phyloP scores from a whole-genome alignment of 1,140 invertebrate species.

The Musca domestica region DNA sequence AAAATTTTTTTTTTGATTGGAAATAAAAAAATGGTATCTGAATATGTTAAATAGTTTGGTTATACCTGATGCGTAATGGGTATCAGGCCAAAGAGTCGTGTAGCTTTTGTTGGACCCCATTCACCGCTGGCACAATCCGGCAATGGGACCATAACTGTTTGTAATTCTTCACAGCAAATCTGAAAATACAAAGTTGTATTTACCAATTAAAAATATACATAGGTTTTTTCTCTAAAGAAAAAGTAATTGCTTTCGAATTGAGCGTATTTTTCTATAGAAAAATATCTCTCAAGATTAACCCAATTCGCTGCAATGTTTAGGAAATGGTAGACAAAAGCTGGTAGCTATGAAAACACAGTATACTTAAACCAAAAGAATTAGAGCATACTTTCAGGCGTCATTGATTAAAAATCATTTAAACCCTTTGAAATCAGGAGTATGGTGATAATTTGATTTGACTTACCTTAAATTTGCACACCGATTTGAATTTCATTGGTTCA shows the following conservation, averaged over 20 bases:
- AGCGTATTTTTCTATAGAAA: too few species aligned
- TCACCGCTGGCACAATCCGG: conserved; percentile 98
- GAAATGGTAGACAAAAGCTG: neutral
- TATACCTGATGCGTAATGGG: conserved; percentile 78
- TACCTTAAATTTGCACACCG: conserved; percentile 96
- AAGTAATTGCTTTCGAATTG: too few species aligned
- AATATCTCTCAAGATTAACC: too few species aligned
- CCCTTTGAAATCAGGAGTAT: neutral
- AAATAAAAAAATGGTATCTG: neutral
- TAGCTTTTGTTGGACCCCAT: conserved; percentile 99
- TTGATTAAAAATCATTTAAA: neutral
- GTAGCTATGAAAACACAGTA: too few species aligned
- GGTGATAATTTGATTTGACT: too few species aligned
- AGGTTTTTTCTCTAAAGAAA: too few species aligned
- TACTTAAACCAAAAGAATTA: too few species aligned
- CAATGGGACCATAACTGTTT: conserved; percentile 95
- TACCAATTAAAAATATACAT: too few species aligned
- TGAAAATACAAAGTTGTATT: conserved; percentile 43
- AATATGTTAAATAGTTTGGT: neutral
- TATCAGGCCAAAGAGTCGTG: conserved; percentile 77
- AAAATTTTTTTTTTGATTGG: neutral
- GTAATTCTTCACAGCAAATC: conserved; percentile 90
- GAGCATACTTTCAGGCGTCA: neutral
- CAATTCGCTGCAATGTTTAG: too few species aligned
- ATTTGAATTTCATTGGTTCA: conserved; percentile 99